Percentiles rank a stretch among this genome's conserved stretches.
phyloP scores from a whole-genome alignment of 2,113 vertebrate genomes.

The Pelecanoides urinatrix region DNA sequence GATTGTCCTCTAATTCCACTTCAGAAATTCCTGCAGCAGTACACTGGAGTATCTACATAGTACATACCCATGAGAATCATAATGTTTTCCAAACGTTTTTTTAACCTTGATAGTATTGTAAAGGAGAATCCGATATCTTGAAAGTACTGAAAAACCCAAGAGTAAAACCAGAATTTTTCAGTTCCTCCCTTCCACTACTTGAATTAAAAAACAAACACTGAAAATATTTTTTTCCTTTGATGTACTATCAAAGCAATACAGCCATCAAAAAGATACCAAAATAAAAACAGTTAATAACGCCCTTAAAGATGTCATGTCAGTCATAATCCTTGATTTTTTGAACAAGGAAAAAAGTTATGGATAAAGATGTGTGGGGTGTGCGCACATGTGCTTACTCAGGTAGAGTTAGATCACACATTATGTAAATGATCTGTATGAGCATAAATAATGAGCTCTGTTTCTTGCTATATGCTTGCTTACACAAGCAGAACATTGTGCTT shows the following conservation, averaged over 20 bases:
- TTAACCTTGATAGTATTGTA: not conserved
- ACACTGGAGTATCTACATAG: not conserved
- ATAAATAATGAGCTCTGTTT: not conserved
- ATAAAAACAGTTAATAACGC: not conserved
- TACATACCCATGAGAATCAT: not conserved
- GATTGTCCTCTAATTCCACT: not conserved
- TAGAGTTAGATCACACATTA: too few species aligned
- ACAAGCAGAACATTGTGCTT: not conserved
- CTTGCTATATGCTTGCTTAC: not conserved
- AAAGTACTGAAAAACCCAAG: not conserved
- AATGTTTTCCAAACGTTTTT: not conserved
- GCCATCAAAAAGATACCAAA: not conserved
- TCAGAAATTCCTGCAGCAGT: not conserved
- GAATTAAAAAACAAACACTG: not conserved
- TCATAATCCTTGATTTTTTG: not conserved
- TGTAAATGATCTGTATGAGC: not conserved
- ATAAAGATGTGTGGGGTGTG: not conserved
- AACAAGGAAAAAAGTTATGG: not conserved
- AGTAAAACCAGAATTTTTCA: not conserved
- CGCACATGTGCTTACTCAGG: not conserved
- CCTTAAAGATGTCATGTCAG: not conserved
- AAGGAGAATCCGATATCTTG: not conserved
- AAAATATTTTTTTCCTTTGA: not conserved
- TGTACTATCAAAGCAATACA: not conserved
- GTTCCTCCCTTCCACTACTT: not conserved